These are phyloP conservation scores for Scaptomyza flava DNA, from an alignment of 2,888 invertebrate genomes.

Conservation along the genomic window DNA sequence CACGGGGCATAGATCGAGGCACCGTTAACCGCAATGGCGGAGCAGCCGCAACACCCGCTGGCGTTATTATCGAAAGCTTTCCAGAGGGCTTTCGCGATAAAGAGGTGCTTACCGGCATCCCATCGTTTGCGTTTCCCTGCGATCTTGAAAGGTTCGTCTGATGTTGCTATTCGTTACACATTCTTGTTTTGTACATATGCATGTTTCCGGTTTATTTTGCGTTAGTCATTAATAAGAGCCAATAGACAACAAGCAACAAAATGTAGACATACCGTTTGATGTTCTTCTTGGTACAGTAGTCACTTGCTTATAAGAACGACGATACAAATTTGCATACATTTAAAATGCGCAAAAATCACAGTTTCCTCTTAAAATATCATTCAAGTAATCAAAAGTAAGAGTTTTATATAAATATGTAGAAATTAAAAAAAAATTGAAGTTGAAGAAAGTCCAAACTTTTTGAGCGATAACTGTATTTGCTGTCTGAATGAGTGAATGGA, in stretches of 20 bases:
- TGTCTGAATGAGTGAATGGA: constrained; percentile 47
- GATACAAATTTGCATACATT: background rate
- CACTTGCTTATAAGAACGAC: constrained; percentile 1
- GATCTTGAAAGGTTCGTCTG: constrained; percentile 90
- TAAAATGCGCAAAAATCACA: background rate
- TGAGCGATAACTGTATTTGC: constrained; percentile 19
- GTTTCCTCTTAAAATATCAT: background rate
- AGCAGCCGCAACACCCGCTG: constrained; percentile 66
- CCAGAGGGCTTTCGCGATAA: constrained; percentile 93
- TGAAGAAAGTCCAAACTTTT: background rate
- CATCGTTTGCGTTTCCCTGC: constrained; percentile 96
- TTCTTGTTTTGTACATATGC: constrained; percentile 14
- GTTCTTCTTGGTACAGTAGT: constrained; percentile 37
- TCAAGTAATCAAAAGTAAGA: background rate
- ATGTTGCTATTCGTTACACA: constrained; percentile 15
- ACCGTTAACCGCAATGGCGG: constrained; percentile 56
- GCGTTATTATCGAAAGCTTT: constrained; percentile 91
- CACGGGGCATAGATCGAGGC: constrained; percentile 69
- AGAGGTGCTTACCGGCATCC: constrained; percentile 93
- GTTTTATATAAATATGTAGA: too few species aligned
- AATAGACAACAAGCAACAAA: constrained; percentile 35
- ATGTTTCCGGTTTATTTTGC: constrained; percentile 12
- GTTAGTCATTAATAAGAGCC: constrained; percentile 14
- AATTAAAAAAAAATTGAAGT: background rate
- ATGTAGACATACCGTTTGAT: constrained; percentile 40